Base-by-base conservation (phyloP, 2,797 vertebrate genomes). In the Okamejei kenojei region DNA sequence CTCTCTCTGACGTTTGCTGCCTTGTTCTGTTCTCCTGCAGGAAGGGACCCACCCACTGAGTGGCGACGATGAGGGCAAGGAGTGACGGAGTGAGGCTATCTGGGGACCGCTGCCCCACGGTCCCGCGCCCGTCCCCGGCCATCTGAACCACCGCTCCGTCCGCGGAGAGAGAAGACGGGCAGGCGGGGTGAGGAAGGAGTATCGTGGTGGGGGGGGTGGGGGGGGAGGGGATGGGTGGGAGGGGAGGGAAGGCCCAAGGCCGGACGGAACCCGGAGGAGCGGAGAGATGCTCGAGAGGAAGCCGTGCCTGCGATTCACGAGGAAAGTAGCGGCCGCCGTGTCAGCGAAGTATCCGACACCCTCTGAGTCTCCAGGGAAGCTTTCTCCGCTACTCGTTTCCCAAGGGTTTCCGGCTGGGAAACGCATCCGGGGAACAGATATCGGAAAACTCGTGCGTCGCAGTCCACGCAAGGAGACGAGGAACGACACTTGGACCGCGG, bases 41-140 rank as follows among this genome's bases (percentile, higher is more conserved):
- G 96, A 96, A 98, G 97, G 96, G 96, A 95, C 95, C 94, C 94
- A 95, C 94, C 95, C 94, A 95, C 94, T 93, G 45, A 54, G 45
- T 5, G 45, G 3, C 45, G 3, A 54, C 45, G 45, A 54, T 54
- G 45, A 54, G 45, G 4, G 45, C 4, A 2, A 54, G 45, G 45
- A 54, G 45, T 54, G 45, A 3, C 45, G 45, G 45, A 6, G 45
- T 6, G 94, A 95, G 95, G 94, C 94, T 95, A 94, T 95, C 95
- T 61, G 3, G 11, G 71, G 19, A 3, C n/a, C 10, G 26, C 54
- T 1, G 54, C 81, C 9, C n/a, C 11, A 11, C 15, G 0, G 23
- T 7, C 2, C 54, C 13, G 81, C 29, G 10, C 1, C 81, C n/a
- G 23, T 0, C 54, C 11, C 9, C 54, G n/a, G 26, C 0, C 10